Conservation (phyloP, 1,140 invertebrate genomes). For the Atta colombica region DNA sequence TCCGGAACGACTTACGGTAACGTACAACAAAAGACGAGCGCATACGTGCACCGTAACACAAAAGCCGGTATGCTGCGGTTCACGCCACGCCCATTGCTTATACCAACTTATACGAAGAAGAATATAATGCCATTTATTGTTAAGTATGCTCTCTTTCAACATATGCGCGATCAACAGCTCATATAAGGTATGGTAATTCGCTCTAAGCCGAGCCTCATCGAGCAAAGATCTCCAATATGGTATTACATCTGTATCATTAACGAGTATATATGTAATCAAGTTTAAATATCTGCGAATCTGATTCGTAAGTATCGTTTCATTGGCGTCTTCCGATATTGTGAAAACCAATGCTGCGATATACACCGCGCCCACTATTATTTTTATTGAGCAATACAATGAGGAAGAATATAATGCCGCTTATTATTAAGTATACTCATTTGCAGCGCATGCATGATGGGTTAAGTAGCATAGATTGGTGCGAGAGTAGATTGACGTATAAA, state of each 20-base stretch:
- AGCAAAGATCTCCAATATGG: neutral
- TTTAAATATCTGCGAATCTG: neutral
- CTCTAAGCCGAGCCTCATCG: neutral
- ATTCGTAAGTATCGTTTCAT: constrained; percentile 6
- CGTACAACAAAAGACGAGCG: constrained; percentile 48
- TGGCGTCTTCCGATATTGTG: neutral
- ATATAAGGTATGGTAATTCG: constrained; percentile 14
- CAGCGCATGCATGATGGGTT: neutral
- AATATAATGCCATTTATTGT: constrained; percentile 53
- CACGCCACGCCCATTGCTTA: constrained; percentile 62
- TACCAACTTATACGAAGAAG: constrained; percentile 26
- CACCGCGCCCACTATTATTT: constrained; percentile 28
- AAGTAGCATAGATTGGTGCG: neutral
- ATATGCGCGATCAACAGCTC: neutral
- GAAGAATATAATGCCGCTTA: constrained; percentile 44
- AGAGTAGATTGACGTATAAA: neutral
- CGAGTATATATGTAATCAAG: neutral
- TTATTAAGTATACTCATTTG: constrained; percentile 32
- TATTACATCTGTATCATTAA: neutral
- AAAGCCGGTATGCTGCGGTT: constrained; percentile 49
- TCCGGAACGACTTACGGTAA: constrained; percentile 52
- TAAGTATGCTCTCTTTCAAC: neutral
- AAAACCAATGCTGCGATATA: neutral
- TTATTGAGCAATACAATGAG: neutral
- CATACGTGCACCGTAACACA: constrained; percentile 52